These are phyloP conservation scores for Sphaeramia orbicularis DNA, from an alignment of 2,797 vertebrate genomes.

Conservation along the genomic window DNA sequence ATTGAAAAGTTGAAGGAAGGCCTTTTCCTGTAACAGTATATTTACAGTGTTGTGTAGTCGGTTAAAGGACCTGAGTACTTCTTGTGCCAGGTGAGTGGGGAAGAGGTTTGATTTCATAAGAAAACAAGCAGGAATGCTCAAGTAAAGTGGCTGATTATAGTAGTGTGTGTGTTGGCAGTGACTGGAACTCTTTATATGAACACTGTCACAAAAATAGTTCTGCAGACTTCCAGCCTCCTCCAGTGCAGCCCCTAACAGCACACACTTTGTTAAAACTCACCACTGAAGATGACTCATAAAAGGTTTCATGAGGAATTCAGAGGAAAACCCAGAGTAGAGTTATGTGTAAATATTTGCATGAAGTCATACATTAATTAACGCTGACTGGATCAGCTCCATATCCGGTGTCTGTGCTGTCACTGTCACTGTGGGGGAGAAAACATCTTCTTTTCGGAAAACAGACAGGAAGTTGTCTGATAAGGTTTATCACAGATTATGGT, in stretches of 20 bases:
- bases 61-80: too few species aligned
- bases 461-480: slow-evolving; percentile 14
- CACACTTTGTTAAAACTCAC: slow-evolving; percentile 58
- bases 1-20: too few species aligned
- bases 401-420: neutral
- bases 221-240: neutral
- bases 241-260: slow-evolving; percentile 18
- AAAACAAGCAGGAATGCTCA: neutral
- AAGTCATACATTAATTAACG: slow-evolving; percentile 33
- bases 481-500: slow-evolving; percentile 42
- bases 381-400: slow-evolving; percentile 7
- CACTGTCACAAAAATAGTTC: slow-evolving; percentile 18
- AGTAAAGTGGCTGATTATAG: neutral
- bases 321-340: slow-evolving; percentile 17
- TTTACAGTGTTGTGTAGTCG: too few species aligned
- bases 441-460: slow-evolving; percentile 5
- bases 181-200: slow-evolving; percentile 27
- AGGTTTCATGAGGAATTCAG: slow-evolving; percentile 29
- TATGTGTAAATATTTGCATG: slow-evolving; percentile 47
- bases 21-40: too few species aligned
- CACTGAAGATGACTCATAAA: slow-evolving; percentile 54
- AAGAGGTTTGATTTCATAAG: slow-evolving; percentile 1
- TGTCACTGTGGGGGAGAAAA: neutral
- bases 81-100: too few species aligned
- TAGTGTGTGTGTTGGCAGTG: slow-evolving; percentile 24